Conservation (phyloP, 2,113 vertebrate genomes). For the Anoplopoma fimbria region DNA sequence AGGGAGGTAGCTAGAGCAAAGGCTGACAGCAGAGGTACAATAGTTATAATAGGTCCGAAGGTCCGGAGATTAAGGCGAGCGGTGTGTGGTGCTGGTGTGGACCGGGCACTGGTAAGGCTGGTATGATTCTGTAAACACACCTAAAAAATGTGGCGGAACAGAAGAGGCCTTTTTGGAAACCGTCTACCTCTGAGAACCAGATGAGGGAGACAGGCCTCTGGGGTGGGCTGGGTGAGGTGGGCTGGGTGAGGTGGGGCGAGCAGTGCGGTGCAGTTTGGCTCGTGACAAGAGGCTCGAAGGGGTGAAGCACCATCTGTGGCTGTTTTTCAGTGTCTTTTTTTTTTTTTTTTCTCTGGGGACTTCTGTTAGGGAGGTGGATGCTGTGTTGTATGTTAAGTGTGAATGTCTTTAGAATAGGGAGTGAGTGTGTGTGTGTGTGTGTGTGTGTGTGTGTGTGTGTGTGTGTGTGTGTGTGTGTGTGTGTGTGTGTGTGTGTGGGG, state of each 20-base stretch:
- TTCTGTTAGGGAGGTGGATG: slow-evolving; percentile 61
- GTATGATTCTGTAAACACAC: slow-evolving; percentile 66
- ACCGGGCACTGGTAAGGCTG: slow-evolving; percentile 48
- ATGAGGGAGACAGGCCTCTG: slow-evolving; percentile 49
- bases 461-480: background rate
- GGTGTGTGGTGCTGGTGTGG: slow-evolving; percentile 55
- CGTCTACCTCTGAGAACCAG: slow-evolving; percentile 38
- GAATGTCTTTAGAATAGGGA: slow-evolving; percentile 49
- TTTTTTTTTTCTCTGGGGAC: slow-evolving; percentile 59
- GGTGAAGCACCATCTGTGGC: slow-evolving; percentile 77
- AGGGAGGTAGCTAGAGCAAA: slow-evolving; percentile 71
- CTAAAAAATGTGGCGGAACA: slow-evolving; percentile 21
- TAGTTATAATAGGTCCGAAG: slow-evolving; percentile 27
- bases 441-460: background rate
- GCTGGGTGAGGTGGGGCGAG: slow-evolving; percentile 37
- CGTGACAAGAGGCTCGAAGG: slow-evolving; percentile 66
- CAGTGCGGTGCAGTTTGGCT: slow-evolving; percentile 46
- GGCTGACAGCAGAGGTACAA: slow-evolving; percentile 64
- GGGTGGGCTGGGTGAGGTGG: slow-evolving; percentile 43
- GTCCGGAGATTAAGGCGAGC: slow-evolving; percentile 56
- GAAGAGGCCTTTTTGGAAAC: slow-evolving; percentile 22
- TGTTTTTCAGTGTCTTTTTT: slow-evolving; percentile 68
- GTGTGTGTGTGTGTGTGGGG: background rate
- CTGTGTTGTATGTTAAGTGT: slow-evolving; percentile 43
- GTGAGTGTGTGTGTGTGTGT: slow-evolving; percentile 4